phyloP scores from a whole-genome alignment of 92 coral and sea anemone genomes.

The Epizoanthus illoricatus region DNA sequence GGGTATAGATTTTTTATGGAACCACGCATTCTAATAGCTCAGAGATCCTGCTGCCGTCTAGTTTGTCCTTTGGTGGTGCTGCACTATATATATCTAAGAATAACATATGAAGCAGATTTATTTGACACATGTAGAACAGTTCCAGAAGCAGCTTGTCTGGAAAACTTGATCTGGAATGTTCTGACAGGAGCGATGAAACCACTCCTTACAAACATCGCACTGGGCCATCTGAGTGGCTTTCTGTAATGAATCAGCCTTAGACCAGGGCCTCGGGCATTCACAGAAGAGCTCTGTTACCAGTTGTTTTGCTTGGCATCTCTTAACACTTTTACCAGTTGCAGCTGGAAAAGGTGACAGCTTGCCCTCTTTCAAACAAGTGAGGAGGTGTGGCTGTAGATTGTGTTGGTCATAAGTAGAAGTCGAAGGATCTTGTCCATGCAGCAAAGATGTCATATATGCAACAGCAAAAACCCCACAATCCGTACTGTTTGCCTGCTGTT shows the following conservation, averaged over 20 bases:
- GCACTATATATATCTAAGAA: too few species aligned
- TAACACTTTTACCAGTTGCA: not conserved
- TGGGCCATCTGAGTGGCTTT: conserved; percentile 10
- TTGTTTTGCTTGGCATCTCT: not conserved
- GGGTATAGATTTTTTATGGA: too few species aligned
- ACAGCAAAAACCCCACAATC: conserved; percentile 54
- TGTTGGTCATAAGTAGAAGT: not conserved
- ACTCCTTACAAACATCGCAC: conserved; percentile 17
- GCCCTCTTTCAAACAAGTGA: not conserved
- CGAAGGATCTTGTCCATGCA: conserved; percentile 4
- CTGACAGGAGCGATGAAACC: conserved; percentile 17
- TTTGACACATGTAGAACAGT: conserved; percentile 13
- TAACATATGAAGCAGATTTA: not conserved
- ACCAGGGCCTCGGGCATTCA: conserved; percentile 22
- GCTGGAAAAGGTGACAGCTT: conserved; percentile 5
- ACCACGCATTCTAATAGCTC: too few species aligned
- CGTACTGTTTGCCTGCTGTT: conserved; percentile 37
- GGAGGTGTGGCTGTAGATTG: conserved; percentile 5
- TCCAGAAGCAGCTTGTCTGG: not conserved
- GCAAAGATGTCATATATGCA: conserved; percentile 33
- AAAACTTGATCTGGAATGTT: conserved; percentile 26
- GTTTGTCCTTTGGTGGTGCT: too few species aligned
- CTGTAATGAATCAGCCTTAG: conserved; percentile 13
- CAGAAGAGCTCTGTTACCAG: conserved; percentile 11
- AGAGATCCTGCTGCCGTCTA: too few species aligned